Base-by-base conservation (phyloP, 2,888 invertebrate genomes). In the Machimus atricapillus region DNA sequence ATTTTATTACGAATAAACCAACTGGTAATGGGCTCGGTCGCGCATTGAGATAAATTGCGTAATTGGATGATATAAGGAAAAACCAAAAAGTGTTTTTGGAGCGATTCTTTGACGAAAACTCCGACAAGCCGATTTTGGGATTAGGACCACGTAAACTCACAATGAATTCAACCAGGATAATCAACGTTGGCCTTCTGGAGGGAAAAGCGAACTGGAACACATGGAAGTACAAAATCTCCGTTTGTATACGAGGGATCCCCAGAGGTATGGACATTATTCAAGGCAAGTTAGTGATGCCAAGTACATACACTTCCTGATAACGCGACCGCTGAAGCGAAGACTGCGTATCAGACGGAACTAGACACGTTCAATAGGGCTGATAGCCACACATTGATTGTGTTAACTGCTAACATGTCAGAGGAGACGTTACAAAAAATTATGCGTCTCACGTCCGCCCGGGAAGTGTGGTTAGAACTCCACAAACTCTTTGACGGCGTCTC, bases 361-460 rank as follows among this genome's bases (percentile, higher is more conserved):
- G 89, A 90, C 88, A 86, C 89, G 34, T 90, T 88, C 82, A 89
- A 90, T 74, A 91, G 90, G 88, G 90, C 91, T 76, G 91, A 91
- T 79, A 91, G 90, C 88, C 90, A 90, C 86, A 90, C 90, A 4
- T 91, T 91, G 77, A 90, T 90, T 0, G 90, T 90, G 90, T 90
- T 91, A 52, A 88, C 90, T 37, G 90, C 89, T 88, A 83, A 90
- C 82, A 89, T 91, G 2, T 90, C 89, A 34, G 91, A 91, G 87
- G 87, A 88, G 14, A 90, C 91, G 1, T 89, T 91, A 88, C 90
- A 91, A 66, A 91, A 91, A 87, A 90, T 91, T 46, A 91, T 91
- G 90, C 91, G 91, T 86, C 90, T 90, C 89, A 89, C 90, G 27
- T 89, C 90, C 78, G 90, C 91, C 0, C 86, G 88, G 78, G 90